These are phyloP conservation scores for Charadrius vociferus DNA, from an alignment of 2,113 vertebrate genomes.

Conservation along the genomic window DNA sequence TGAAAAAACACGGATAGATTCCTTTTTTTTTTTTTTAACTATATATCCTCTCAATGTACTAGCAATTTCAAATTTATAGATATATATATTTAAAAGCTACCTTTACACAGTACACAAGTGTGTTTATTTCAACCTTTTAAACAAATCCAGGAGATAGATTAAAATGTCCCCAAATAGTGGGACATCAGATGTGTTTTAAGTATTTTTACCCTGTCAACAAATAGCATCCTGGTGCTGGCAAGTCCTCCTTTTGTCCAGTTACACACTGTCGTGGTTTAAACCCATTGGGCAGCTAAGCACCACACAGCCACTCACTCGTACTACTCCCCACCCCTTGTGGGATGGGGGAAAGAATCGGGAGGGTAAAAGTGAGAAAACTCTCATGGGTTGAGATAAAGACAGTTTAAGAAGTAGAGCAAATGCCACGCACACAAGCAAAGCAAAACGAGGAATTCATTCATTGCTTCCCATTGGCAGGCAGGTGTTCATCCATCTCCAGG, in stretches of 20 bases:
- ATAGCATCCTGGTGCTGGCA: not conserved
- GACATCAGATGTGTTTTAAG: not conserved
- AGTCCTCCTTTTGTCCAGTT: not conserved
- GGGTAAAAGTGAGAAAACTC: not conserved
- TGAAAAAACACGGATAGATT: slow-evolving; percentile 34
- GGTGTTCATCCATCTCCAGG: not conserved
- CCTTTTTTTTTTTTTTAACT: slow-evolving; percentile 43
- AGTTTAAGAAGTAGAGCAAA: not conserved
- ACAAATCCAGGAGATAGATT: not conserved
- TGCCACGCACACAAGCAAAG: accelerated
- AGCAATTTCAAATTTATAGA: not conserved
- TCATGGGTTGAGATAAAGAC: not conserved
- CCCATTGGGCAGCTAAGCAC: not conserved
- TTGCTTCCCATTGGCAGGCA: accelerated
- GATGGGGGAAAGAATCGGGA: not conserved
- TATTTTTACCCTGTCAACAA: not conserved
- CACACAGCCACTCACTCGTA: not conserved
- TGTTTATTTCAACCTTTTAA: not conserved
- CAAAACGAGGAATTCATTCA: not conserved
- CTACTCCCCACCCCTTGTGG: not conserved
- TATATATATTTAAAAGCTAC: not conserved
- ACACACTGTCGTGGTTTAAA: not conserved
- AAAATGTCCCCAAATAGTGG: not conserved
- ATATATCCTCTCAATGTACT: not conserved
- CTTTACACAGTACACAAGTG: not conserved